These are phyloP conservation scores for Protonemura montana DNA, from an alignment of 2,888 invertebrate genomes.

Conservation along the genomic window DNA sequence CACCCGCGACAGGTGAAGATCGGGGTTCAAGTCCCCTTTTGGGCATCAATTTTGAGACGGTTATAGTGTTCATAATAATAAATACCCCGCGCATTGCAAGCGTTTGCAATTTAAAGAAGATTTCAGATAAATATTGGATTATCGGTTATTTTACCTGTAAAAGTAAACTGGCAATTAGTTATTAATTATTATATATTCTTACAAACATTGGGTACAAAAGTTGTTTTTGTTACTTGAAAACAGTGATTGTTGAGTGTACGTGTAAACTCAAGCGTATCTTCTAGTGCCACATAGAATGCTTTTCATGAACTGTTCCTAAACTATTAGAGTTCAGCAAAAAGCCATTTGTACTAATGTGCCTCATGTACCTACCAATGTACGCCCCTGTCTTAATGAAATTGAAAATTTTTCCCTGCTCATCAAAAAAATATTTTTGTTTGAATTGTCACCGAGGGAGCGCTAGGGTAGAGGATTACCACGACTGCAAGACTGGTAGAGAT, in stretches of 20 bases:
- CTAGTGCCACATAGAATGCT: not conserved
- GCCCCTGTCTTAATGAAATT: too few species aligned
- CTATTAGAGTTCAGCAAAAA: not conserved
- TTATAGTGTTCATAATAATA: not conserved
- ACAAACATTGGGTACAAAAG: not conserved
- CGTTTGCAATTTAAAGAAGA: not conserved
- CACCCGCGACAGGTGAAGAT: too few species aligned
- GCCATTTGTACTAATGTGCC: slow-evolving; percentile 7
- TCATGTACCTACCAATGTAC: slow-evolving; percentile 18
- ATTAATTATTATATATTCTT: not conserved
- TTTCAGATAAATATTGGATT: not conserved
- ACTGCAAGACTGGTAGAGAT: too few species aligned
- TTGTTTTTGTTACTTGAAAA: not conserved
- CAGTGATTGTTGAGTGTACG: not conserved
- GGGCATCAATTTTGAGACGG: not conserved
- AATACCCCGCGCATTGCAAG: too few species aligned
- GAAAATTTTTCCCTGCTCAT: too few species aligned
- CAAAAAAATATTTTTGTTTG: too few species aligned
- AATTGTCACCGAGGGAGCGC: too few species aligned
- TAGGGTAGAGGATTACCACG: too few species aligned
- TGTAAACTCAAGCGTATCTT: not conserved
- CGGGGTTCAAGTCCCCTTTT: too few species aligned
- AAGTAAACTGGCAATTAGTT: not conserved
- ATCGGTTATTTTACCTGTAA: not conserved
- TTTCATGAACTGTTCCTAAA: not conserved